These are phyloP conservation scores for Trachelus iudaicus DNA, from an alignment of 2,888 invertebrate genomes.

Conservation along the genomic window DNA sequence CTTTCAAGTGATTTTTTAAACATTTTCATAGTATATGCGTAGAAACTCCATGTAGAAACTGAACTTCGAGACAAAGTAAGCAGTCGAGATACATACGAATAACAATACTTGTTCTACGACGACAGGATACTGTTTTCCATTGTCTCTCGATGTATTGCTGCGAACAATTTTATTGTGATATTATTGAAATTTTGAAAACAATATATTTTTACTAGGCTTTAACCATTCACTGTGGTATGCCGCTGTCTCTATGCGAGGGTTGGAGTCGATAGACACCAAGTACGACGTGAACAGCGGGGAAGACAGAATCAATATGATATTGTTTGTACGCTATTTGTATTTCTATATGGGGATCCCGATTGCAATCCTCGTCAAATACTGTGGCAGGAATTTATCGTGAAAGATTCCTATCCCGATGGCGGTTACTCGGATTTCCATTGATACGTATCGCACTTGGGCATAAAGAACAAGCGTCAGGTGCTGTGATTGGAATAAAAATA, in stretches of 20 bases:
- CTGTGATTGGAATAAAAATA: background rate
- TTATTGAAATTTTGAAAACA: background rate
- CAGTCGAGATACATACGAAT: background rate
- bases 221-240: background rate
- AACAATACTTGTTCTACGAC: background rate
- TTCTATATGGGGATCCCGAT: background rate
- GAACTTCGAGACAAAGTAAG: background rate
- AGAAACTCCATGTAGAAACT: background rate
- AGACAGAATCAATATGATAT: constrained; percentile 14
- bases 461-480: background rate
- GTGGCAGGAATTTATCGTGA: background rate
- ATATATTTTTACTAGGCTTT: background rate
- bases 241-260: background rate
- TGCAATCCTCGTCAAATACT: background rate
- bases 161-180: background rate
- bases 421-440: background rate
- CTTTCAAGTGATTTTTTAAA: background rate
- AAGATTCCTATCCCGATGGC: background rate
- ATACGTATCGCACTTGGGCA: background rate
- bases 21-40: background rate
- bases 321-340: constrained; percentile 13
- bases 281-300: background rate
- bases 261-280: background rate
- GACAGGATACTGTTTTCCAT: background rate
- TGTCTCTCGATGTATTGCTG: background rate